These are phyloP conservation scores for Macrosteles quadrilineatus DNA, from an alignment of 1,140 invertebrate species.

Conservation along the genomic window DNA sequence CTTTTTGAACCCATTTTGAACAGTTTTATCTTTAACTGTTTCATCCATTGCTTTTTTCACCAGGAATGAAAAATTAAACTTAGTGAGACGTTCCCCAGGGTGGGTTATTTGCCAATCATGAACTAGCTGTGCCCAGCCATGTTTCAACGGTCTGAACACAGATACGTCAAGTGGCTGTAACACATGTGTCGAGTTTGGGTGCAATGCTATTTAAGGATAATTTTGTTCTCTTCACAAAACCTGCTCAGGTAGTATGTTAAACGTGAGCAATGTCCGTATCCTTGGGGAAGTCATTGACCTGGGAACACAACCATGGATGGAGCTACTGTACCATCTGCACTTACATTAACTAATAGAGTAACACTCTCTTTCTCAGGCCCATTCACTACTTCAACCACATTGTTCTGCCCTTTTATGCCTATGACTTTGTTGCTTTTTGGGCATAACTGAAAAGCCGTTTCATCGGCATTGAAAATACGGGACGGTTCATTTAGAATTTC, in stretches of 20 bases:
- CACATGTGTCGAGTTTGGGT: conserved; percentile 51
- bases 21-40: background rate
- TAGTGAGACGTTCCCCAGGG: conserved; percentile 38
- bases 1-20: conserved; percentile 2
- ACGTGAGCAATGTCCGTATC: conserved; percentile 50
- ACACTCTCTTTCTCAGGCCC: too few relatives aligned
- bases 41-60: conserved; percentile 26
- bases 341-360: too few relatives aligned
- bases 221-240: conserved; percentile 49
- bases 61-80: conserved; percentile 27
- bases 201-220: conserved; percentile 49
- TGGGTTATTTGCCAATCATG: conserved; percentile 33
- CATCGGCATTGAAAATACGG: too few relatives aligned
- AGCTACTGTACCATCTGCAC: too few relatives aligned
- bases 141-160: conserved; percentile 48
- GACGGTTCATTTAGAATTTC: too few relatives aligned
- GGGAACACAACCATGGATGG: too few relatives aligned
- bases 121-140: conserved; percentile 46
- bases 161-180: conserved; percentile 50
- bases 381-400: too few relatives aligned
- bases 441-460: too few relatives aligned
- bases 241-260: conserved; percentile 46
- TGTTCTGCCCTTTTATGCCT: too few relatives aligned
- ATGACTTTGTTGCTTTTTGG: too few relatives aligned
- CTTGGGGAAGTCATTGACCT: too few relatives aligned